Evolutionary conservation across 2,797 vertebrate species (phyloP), one percentile per base, ranked within the genome.

Genomic region (Myotis vivesi): DNA sequence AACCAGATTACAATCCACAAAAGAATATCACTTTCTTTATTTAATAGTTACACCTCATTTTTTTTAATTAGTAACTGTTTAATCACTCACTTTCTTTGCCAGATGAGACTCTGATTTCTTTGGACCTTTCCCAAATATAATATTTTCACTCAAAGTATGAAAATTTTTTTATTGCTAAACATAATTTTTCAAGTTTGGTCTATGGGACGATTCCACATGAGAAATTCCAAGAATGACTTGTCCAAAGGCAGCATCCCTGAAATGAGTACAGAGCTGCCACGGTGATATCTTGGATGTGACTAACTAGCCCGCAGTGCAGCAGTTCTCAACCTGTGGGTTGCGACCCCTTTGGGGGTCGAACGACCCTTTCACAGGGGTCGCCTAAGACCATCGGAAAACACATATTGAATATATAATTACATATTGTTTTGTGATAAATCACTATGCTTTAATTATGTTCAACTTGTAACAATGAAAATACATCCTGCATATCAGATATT

Each of bases 131-230:
- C 81, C 94, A 96, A 96, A 88, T 95, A 88, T 3, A 96, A 96
- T 89, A 96, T 94, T 96, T 96, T 77, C 81, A 72, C 49, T 95
- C 69, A 72, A 90, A 91, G 86, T 64, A 95, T 88, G 77, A 96
- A 96, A 86, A 62, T 10, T 72, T 83, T 83, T 96, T 66, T 46
- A 95, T 25, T 72, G 30, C 88, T 93, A 92, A 95, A 46, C 55
- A 90, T 46, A 90, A 79, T 68, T 92, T 95, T 92, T 73, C 75
- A 91, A 73, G 30, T 83, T 81, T 95, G 41, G 38, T 87, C 87
- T 71, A 30, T 8, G n/a, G 62, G 84, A 81, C 41, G 85, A 57
- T 87, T 92, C 55, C 51, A 72, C 72, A 95, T 62, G 62, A 95
- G 87, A 94, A 94, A 94, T 92, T 96, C 68, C 51, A 95, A 75